phyloP scores from a whole-genome alignment of 2,113 vertebrate genomes.

The Istiophorus platypterus region DNA sequence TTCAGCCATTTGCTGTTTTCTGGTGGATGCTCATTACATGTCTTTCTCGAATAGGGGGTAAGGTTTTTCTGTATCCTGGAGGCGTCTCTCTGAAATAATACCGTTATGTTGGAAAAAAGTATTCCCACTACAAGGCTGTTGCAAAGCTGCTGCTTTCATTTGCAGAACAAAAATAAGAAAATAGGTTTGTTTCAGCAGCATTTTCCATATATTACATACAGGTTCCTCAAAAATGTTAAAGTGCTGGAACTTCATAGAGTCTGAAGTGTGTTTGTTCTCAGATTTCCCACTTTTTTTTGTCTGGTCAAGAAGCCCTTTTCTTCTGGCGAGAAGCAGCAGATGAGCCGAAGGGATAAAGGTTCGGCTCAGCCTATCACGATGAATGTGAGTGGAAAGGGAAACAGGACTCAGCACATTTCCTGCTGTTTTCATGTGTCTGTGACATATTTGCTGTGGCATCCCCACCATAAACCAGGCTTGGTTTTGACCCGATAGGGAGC shows the following conservation, averaged over 20 bases:
- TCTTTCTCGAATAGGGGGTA: not conserved
- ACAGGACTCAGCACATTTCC: constrained; percentile 34
- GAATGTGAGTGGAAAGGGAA: constrained; percentile 45
- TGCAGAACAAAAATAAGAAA: not conserved
- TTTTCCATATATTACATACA: not conserved
- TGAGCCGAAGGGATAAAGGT: constrained; percentile 48
- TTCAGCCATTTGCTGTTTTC: not conserved
- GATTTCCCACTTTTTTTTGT: constrained; percentile 4
- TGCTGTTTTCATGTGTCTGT: constrained; percentile 58
- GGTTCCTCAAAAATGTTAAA: not conserved
- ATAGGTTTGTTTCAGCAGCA: not conserved
- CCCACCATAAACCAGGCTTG: constrained; percentile 37
- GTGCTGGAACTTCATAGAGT: not conserved
- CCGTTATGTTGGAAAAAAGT: not conserved
- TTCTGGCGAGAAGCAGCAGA: constrained; percentile 35
- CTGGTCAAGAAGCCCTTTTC: constrained; percentile 20
- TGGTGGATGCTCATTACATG: not conserved
- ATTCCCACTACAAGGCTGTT: not conserved
- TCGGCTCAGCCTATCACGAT: constrained; percentile 30
- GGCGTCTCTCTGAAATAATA: not conserved
- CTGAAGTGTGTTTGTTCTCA: not conserved
- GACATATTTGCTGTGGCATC: constrained; percentile 77
- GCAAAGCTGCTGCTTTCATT: not conserved
- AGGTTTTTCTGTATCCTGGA: not conserved
- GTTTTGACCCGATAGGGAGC: constrained; percentile 63